phyloP scores from a whole-genome alignment of 2,888 invertebrate genomes.

The Drosophila monieri region DNA sequence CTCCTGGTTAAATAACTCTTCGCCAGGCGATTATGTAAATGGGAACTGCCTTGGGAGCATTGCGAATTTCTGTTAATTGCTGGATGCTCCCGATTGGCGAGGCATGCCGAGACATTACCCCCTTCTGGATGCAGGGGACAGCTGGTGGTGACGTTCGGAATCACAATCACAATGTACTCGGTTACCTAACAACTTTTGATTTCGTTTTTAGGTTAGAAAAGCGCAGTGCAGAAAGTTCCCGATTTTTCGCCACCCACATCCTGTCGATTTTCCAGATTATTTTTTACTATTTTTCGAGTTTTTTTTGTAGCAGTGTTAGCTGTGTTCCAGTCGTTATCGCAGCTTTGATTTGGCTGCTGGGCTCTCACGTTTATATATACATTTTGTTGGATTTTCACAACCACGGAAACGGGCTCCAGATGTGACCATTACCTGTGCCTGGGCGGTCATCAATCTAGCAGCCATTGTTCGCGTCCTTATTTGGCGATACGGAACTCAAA shows the following conservation, averaged over 20 bases:
- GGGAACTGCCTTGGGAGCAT: not conserved
- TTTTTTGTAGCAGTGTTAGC: conserved; percentile 2
- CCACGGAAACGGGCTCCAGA: conserved; percentile 15
- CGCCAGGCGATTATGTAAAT: conserved; percentile 31
- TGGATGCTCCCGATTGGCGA: conserved; percentile 3
- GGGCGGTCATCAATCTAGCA: conserved; percentile 80
- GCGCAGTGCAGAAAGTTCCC: conserved; percentile 57
- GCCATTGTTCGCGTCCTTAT: conserved; percentile 72
- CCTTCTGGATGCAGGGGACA: conserved; percentile 10
- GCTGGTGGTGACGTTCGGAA: conserved; percentile 6
- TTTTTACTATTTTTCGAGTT: conserved; percentile 7
- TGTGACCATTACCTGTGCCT: conserved; percentile 80
- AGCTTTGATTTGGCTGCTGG: conserved; percentile 36
- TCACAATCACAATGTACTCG: conserved; percentile 36
- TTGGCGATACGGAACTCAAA: conserved; percentile 31
- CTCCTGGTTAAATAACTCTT: conserved; percentile 45
- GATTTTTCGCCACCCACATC: conserved; percentile 11
- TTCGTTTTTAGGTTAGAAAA: conserved; percentile 80
- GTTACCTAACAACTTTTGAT: conserved; percentile 79
- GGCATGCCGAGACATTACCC: not conserved
- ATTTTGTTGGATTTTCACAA: conserved; percentile 1
- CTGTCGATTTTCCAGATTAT: conserved; percentile 1
- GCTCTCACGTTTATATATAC: conserved; percentile 22
- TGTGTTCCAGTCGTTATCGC: conserved; percentile 40
- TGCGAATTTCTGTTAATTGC: conserved; percentile 20